phyloP scores from a whole-genome alignment of 2,888 invertebrate species.

The Drosophila ustulata region DNA sequence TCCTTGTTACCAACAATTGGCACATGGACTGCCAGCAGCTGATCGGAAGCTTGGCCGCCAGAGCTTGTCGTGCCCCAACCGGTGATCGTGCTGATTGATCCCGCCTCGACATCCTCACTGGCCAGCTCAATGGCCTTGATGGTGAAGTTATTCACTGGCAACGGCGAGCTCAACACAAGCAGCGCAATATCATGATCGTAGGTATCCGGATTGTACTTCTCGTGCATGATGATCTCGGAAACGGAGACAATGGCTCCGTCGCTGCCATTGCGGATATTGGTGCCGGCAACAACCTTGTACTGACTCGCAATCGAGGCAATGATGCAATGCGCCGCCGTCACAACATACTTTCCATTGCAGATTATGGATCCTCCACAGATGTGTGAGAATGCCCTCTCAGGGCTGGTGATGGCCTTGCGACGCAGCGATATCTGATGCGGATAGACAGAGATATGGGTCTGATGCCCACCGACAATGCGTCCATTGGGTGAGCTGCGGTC shows the following conservation, averaged over 20 bases:
- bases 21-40: slow-evolving; percentile 70
- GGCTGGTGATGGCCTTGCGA: slow-evolving; percentile 51
- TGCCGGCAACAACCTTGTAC: slow-evolving; percentile 86
- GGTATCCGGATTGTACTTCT: slow-evolving; percentile 83
- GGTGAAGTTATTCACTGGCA: slow-evolving; percentile 75
- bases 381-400: slow-evolving; percentile 59
- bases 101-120: slow-evolving; percentile 46
- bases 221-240: slow-evolving; percentile 85
- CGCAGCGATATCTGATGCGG: slow-evolving; percentile 80
- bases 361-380: slow-evolving; percentile 80
- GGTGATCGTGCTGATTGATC: slow-evolving; percentile 59
- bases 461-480: slow-evolving; percentile 80
- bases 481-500: slow-evolving; percentile 35
- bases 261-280: slow-evolving; percentile 84
- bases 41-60: slow-evolving; percentile 61
- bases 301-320: slow-evolving; percentile 50
- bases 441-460: slow-evolving; percentile 60
- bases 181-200: slow-evolving; percentile 87
- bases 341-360: background rate
- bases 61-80: slow-evolving; percentile 77
- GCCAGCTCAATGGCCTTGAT: slow-evolving; percentile 72
- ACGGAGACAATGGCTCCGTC: slow-evolving; percentile 86
- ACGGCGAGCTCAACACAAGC: slow-evolving; percentile 60
- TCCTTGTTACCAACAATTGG: slow-evolving; percentile 68
- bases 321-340: slow-evolving; percentile 83